Base-by-base conservation (phyloP, 2,797 vertebrate species). In the Karalla daura region DNA sequence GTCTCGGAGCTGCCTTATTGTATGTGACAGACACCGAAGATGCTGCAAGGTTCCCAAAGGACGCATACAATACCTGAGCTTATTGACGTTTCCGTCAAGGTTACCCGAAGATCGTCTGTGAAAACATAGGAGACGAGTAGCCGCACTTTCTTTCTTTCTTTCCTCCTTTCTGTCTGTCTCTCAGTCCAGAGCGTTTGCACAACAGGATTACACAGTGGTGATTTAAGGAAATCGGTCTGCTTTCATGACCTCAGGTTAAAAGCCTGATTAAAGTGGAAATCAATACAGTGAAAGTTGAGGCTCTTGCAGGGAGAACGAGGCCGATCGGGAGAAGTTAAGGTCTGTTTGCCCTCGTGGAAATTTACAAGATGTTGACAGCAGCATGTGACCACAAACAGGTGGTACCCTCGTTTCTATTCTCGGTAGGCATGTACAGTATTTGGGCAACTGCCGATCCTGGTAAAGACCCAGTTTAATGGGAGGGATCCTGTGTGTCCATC, bases 331-430 rank as follows among this genome's bases (percentile, higher is more conserved):
- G 24, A 17, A 50, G 39, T 35, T 46, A 13, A 36, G 56, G 45
- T 27, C 36, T 17, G 20, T 11, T 36, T 20, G 12, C 30, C 35
- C 33, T 41, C 8, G 2, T 69, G 65, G 55, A 72, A 71, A 69
- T 63, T 21, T 43, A 74, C 39, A 36, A 47, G 55, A 63, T 56
- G 28, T 65, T 70, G 67, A 69, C 59, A 43, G 85, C 63, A 9
- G 18, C 81, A 67, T 46, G 69, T 77, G 82, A 82, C 50, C 66
- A 76, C 43, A 81, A 88, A 84, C 87, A 88, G 87, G 80, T 85
- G 84, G 76, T 59, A 76, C 73, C 80, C 78, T 80, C 69, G 47
- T 86, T 86, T 84, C 86, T 86, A 85, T 85, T 86, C 84, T 76
- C 47, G 86, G 84, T n/a, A 80, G 10, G 23, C 54, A 33, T 64